Conservation (phyloP, 2,888 invertebrate species). For the Andrena minutula region DNA sequence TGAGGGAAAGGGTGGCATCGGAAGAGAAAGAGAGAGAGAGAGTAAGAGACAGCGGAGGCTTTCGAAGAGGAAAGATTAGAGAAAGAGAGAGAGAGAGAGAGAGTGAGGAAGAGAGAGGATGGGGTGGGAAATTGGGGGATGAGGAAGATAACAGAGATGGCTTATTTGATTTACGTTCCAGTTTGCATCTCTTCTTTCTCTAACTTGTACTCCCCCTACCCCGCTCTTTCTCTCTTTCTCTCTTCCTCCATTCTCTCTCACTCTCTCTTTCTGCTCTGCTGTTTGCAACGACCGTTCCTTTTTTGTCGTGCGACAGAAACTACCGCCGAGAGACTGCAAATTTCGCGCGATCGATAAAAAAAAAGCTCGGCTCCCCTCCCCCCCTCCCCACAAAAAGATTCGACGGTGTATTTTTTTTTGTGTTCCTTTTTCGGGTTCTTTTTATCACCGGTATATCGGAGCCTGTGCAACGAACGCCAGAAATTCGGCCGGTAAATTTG, state of each 20-base stretch:
- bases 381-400: constrained; percentile 27
- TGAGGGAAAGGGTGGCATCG: constrained; percentile 10
- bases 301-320: constrained; percentile 44
- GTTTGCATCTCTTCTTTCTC: constrained; percentile 39
- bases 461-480: constrained; percentile 38
- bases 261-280: not conserved
- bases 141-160: constrained; percentile 61
- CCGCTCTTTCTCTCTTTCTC: not conserved
- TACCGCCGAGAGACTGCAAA: constrained; percentile 47
- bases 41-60: not conserved
- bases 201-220: not conserved
- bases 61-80: constrained; percentile 37
- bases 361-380: constrained; percentile 27
- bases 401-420: constrained; percentile 8
- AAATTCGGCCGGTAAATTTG: constrained; percentile 43
- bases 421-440: not conserved
- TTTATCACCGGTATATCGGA: constrained; percentile 30
- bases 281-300: constrained; percentile 14
- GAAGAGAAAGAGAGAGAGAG: not conserved
- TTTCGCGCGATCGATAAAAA: constrained; percentile 54
- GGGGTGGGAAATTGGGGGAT: constrained; percentile 19
- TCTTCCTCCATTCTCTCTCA: not conserved
- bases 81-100: constrained; percentile 27
- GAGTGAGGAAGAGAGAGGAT: constrained; percentile 27
- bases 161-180: constrained; percentile 70